Base-by-base conservation (phyloP, 2,888 invertebrate genomes). In the Chrysolina haemoptera region DNA sequence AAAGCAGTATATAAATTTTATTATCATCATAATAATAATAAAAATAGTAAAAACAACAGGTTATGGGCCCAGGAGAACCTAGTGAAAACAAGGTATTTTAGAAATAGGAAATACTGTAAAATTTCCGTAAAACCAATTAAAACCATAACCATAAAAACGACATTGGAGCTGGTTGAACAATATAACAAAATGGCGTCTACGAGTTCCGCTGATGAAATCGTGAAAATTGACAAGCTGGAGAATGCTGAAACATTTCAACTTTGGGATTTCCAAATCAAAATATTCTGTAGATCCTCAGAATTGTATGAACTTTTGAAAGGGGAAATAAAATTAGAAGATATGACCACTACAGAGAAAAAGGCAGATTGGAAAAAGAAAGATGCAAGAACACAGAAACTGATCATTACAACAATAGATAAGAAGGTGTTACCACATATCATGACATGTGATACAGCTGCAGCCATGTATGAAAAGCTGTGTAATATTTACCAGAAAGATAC, bases 391-490 rank as follows among this genome's bases (percentile, higher is more conserved):
- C 65, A 46, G n/a, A 64, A 62, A 65, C 9, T 65, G n/a, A 46
- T 65, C n/a, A 46, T 65, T 18, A 46, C 65, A n/a, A 50, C 50
- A 22, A 22, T 67, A 4, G 66, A 50, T 9, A 67, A 67, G 18
- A 50, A 67, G 14, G 66, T 67, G 14, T 48, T 67, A 50, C n/a
- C 40, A 11, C 66, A 67, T 20, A 50, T 67, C 6, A 11, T 67
- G 50, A 50, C 27, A 16, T 67, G 50, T 50, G 40, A 50, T 11
- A 67, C 66, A 67, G 5, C 53, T 6, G 53, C 66, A n/a, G 6
- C 50, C 18, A 66, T 27, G 50, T 66, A 66, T 35, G 14, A 50
- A 18, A 50, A 67, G 40, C 11, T 67, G 12, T 46, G 48, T 20
- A n/a, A 22, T 46, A 18, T 46, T 1, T 65, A 65, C 18, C 16